Evolutionary conservation across 2,113 vertebrate species (phyloP), one percentile per base, ranked within the genome.

Genomic region (Calcarius ornatus): DNA sequence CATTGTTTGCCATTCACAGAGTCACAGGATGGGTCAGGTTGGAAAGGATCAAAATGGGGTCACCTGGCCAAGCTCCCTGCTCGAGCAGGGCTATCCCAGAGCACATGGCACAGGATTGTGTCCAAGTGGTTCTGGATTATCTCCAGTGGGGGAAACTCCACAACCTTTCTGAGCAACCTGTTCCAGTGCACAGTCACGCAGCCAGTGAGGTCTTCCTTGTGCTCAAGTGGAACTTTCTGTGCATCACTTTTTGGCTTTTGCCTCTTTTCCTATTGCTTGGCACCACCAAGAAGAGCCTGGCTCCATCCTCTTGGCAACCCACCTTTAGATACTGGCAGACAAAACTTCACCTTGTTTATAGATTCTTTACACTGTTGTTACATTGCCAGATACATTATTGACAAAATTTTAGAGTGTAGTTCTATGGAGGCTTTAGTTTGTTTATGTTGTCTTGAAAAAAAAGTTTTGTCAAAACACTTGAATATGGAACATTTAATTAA

Each of bases 401-500:
- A 73, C 53, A 83, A 80, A 57, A 60, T 40, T 86, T 68, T 45
- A 23, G 35, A 51, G 19, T 43, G 38, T 33, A 68, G 8, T 35
- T 61, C 12, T 47, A 2, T 43, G 31, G 20, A 75, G 18, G 50
- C 25, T 64, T 76, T 8, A 27, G 23, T 66, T 86, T 91, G 24
- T 2, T 76, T 72, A 37, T 61, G 5, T 68, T 61, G 17, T 61
- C 28, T 72, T 40, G 15, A 13, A 83, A 38, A 15, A 51, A 30
- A 27, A 6, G 5, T 51, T 92, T 75, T 68, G 3, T 24, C 33
- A 68, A 65, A 85, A 69, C 25, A 64, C 15, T 81, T 82, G 53
- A 69, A 92, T 85, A 64, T 33, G 23, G 42, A 87, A 72, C 33
- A 90, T 61, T 87, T 90, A 48, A 72, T 87, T 87, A 10, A 48